These are phyloP conservation scores for Idaea aversata DNA, from an alignment of 2,888 invertebrate species.

Conservation along the genomic window DNA sequence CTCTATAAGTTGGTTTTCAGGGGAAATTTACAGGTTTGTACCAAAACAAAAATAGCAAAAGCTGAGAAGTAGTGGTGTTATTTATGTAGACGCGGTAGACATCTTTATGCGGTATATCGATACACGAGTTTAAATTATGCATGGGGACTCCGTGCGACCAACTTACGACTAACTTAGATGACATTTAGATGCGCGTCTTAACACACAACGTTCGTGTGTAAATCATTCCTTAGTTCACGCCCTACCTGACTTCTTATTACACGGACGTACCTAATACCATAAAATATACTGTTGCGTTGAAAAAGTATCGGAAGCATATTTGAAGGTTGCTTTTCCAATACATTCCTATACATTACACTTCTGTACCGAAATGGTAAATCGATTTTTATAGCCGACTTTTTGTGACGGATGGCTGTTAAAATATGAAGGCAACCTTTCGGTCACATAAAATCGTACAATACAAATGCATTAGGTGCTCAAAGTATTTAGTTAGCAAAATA, in stretches of 20 bases:
- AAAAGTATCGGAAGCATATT: neutral
- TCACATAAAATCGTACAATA: conserved; percentile 7
- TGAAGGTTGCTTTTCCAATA: neutral
- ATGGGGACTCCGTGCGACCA: conserved; percentile 19
- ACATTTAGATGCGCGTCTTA: conserved; percentile 38
- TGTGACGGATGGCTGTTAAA: conserved; percentile 10
- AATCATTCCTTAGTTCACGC: conserved; percentile 33
- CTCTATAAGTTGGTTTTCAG: neutral
- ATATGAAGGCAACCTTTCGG: conserved; percentile 11
- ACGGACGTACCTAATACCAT: neutral
- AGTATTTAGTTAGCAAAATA: conserved; percentile 2
- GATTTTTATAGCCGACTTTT: conserved; percentile 7
- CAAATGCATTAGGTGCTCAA: conserved; percentile 6
- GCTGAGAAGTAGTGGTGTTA: neutral
- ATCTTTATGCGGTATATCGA: conserved; percentile 11
- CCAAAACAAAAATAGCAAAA: neutral
- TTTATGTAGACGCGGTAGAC: neutral
- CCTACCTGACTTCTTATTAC: neutral
- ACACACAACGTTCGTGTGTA: conserved; percentile 31
- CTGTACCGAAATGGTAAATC: conserved; percentile 6
- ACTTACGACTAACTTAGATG: conserved; percentile 37
- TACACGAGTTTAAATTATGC: conserved; percentile 19
- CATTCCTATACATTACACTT: conserved; percentile 1
- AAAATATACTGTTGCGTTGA: neutral
- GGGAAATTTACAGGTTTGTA: neutral